A percentile compares a stretch with the other conserved stretches of the same genome.
These are phyloP conservation scores for Leptinotarsa juncta DNA, from an alignment of 2,888 invertebrate species.

Conservation along the genomic window DNA sequence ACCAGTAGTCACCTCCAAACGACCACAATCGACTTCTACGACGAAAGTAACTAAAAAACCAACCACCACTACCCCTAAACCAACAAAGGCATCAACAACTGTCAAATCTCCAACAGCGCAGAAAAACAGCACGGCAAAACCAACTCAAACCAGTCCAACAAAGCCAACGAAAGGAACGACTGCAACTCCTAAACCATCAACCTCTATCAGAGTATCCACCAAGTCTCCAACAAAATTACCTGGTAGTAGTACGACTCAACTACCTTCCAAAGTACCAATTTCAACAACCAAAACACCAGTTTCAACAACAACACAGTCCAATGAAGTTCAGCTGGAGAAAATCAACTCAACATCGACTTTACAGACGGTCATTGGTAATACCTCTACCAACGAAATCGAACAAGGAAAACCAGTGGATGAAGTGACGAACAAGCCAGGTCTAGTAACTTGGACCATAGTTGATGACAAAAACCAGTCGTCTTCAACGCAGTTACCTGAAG, in stretches of 20 bases:
- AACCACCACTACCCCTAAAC: slow-evolving; percentile 52
- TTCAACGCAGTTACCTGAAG: slow-evolving; percentile 7
- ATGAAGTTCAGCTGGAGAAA: slow-evolving; percentile 48
- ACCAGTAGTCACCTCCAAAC: slow-evolving; percentile 51
- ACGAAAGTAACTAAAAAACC: slow-evolving; percentile 54
- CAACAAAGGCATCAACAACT: slow-evolving; percentile 53
- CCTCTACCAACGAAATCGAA: slow-evolving; percentile 53
- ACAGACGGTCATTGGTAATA: slow-evolving; percentile 52
- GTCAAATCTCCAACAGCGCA: slow-evolving; percentile 26
- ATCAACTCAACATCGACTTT: slow-evolving; percentile 50
- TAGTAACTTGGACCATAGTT: slow-evolving; percentile 68
- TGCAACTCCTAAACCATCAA: slow-evolving; percentile 49
- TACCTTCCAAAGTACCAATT: slow-evolving; percentile 26
- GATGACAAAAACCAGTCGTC: slow-evolving; percentile 58
- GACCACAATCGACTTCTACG: slow-evolving; percentile 44
- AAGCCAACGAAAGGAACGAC: slow-evolving; percentile 31
- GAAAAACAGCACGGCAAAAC: slow-evolving; percentile 44
- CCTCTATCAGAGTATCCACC: slow-evolving; percentile 51
- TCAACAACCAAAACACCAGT: slow-evolving; percentile 51
- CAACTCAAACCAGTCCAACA: slow-evolving; percentile 46
- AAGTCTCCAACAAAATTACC: slow-evolving; percentile 44
- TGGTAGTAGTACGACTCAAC: slow-evolving; percentile 47
- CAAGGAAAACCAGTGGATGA: slow-evolving; percentile 49
- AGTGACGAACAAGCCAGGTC: slow-evolving; percentile 60
- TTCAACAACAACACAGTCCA: slow-evolving; percentile 49